phyloP scores from a whole-genome alignment of 2,113 vertebrate species.

The Tachysurus vachellii region DNA sequence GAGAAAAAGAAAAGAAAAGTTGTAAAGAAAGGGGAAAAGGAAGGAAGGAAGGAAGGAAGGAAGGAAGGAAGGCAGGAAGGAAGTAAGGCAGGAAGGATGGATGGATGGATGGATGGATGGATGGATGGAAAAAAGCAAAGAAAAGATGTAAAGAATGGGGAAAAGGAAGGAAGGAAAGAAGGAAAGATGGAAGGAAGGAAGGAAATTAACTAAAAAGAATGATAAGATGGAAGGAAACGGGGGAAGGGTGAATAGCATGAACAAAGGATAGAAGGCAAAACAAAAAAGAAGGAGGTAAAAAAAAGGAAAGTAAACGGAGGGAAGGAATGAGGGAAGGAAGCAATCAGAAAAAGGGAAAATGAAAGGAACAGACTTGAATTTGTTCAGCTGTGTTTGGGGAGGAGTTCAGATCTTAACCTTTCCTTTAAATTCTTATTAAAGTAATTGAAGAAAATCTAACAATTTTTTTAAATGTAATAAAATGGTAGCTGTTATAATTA shows the following conservation, averaged over 20 bases:
- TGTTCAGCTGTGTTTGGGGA: not conserved
- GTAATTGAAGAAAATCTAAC: not conserved
- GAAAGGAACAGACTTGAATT: not conserved
- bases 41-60: not conserved
- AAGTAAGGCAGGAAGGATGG: not conserved
- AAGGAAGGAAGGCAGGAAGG: not conserved
- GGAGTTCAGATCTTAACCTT: not conserved
- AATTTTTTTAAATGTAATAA: not conserved
- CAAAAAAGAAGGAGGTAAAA: not conserved
- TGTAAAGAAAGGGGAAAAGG: not conserved
- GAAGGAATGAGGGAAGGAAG: not conserved
- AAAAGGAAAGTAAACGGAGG: not conserved
- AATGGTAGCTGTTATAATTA: no score
- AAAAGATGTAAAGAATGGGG: not conserved
- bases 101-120: not conserved
- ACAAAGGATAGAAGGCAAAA: not conserved
- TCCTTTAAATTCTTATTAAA: not conserved
- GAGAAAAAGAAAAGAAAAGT: not conserved
- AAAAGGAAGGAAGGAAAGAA: not conserved
- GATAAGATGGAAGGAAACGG: not conserved
- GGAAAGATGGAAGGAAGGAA: not conserved
- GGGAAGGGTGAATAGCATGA: not conserved
- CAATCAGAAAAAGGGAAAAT: not conserved
- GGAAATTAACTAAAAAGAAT: not conserved
- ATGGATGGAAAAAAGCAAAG: not conserved